phyloP scores from a whole-genome alignment of 1,140 invertebrate genomes.

The Metopolophium dirhodum region DNA sequence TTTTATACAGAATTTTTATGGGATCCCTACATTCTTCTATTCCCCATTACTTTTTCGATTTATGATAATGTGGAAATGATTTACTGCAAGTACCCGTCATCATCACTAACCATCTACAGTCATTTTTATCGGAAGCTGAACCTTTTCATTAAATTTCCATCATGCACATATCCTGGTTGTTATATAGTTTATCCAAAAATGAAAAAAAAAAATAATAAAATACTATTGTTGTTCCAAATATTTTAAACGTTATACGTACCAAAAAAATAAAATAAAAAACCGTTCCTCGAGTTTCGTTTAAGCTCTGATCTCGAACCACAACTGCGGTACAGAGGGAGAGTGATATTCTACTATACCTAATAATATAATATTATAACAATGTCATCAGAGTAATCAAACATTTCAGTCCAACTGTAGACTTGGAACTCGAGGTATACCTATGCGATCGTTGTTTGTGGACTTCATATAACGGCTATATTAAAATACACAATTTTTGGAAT shows the following conservation, averaged over 20 bases:
- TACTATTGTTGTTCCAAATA: neutral
- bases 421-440: neutral
- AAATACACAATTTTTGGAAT: neutral
- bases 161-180: constrained; percentile 25
- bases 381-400: neutral
- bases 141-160: constrained; percentile 55
- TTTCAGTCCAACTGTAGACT: neutral
- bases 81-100: constrained; percentile 53
- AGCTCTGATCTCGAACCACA: neutral
- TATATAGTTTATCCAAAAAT: neutral
- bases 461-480: neutral
- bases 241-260: neutral
- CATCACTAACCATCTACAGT: constrained; percentile 49
- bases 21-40: constrained; percentile 27
- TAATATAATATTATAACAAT: neutral
- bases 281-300: neutral
- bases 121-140: constrained; percentile 35
- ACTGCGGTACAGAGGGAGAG: neutral
- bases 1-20: constrained; percentile 52
- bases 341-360: neutral
- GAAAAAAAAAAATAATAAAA: constrained; percentile 5
- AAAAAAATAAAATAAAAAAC: neutral
- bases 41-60: constrained; percentile 50
- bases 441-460: neutral
- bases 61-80: constrained; percentile 56